A percentile compares a stretch with the other conserved stretches of the same genome.
Conservation (phyloP, 2,113 vertebrate genomes). For the Monarcha castaneiventris region DNA sequence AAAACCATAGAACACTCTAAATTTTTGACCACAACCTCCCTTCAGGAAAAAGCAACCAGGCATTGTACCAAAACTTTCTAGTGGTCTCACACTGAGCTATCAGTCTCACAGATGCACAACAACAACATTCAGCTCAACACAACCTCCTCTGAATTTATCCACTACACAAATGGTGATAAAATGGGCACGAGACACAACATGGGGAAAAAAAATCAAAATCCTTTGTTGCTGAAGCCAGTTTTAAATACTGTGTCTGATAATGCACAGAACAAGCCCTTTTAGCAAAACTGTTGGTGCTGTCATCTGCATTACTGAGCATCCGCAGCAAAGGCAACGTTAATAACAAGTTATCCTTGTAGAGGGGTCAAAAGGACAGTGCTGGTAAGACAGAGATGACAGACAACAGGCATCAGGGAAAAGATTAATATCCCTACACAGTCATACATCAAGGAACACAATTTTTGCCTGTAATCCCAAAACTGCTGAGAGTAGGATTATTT, state of each 20-base stretch:
- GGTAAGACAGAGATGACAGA: conserved; percentile 49
- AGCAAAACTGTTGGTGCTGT: conserved; percentile 44
- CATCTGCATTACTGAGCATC: conserved; percentile 20
- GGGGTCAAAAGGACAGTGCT: conserved; percentile 44
- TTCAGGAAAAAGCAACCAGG: background rate
- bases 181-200: background rate
- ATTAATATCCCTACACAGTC: conserved; percentile 51
- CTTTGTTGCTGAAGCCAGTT: conserved; percentile 15
- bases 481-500: conserved; percentile 64
- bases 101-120: background rate
- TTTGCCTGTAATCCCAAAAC: conserved; percentile 62
- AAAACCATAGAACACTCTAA: background rate
- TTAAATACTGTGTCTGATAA: background rate
- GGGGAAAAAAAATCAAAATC: background rate
- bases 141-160: conserved; percentile 9
- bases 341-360: conserved; percentile 40
- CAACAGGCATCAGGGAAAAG: conserved; percentile 47
- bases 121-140: background rate
- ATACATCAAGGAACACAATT: conserved; percentile 62
- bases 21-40: background rate
- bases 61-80: background rate
- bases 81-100: background rate
- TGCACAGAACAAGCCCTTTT: background rate
- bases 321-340: background rate
- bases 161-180: background rate